phyloP scores from a whole-genome alignment of 2,888 invertebrate genomes.

The Acleris literana region DNA sequence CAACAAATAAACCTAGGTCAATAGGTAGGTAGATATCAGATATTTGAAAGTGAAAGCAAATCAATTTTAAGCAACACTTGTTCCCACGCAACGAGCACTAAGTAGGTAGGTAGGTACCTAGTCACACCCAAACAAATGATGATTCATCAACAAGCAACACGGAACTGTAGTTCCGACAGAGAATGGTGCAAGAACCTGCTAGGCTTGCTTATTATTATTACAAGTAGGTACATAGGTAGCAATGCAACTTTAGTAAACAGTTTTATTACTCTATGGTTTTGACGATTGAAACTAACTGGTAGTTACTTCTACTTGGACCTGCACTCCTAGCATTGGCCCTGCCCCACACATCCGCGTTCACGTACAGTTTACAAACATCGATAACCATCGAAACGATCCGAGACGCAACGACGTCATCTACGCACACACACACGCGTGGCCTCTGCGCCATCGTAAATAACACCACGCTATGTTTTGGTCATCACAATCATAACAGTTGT shows the following conservation, averaged over 20 bases:
- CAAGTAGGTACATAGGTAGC: not conserved
- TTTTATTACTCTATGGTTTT: not conserved
- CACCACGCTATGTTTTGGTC: constrained; percentile 52
- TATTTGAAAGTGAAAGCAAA: constrained; percentile 3
- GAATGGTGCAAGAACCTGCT: constrained; percentile 10
- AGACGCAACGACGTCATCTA: constrained; percentile 65
- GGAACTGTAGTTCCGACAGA: constrained; percentile 33
- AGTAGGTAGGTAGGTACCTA: not conserved
- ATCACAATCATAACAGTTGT: constrained; percentile 45
- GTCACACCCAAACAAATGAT: constrained; percentile 29
- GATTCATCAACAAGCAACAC: constrained; percentile 23
- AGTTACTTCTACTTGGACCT: constrained; percentile 9
- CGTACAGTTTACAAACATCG: constrained; percentile 45
- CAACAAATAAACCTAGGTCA: no score
- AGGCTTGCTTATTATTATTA: constrained; percentile 9
- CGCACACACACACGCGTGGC: constrained; percentile 66
- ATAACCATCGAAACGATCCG: constrained; percentile 50
- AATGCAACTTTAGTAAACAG: constrained; percentile 7
- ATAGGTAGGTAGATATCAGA: not conserved
- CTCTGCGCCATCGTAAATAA: constrained; percentile 73
- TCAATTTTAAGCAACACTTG: constrained; percentile 7
- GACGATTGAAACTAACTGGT: not conserved
- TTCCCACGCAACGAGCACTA: not conserved
- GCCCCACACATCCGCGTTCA: constrained; percentile 63
- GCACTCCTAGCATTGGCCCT: constrained; percentile 20